Base-by-base conservation (phyloP, 1,140 invertebrate genomes). In the Zaprionus lachaisei region DNA sequence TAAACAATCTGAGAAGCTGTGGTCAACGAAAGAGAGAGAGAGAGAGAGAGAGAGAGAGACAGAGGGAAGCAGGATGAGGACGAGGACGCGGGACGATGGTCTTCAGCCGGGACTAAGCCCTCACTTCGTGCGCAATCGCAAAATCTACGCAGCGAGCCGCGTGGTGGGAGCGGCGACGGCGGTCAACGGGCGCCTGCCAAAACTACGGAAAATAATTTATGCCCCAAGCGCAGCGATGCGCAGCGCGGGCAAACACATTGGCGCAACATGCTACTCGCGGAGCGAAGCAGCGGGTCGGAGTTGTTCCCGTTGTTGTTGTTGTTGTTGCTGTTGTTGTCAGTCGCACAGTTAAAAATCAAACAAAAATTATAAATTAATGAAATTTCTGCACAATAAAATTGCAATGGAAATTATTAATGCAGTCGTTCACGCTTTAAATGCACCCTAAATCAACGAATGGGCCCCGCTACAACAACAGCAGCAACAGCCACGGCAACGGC, bases 381-480 rank as follows among this genome's bases (percentile, higher is more conserved):
- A 92, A 92, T 92, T 92, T 92, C 92, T 92, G 92, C 90, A 92
- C 86, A 91, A 92, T 92, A 89, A 92, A 92, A 92, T 92, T 92
- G 91, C 83, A 90, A 83, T 72, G 70, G 92, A 92, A 92, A 92
- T 92, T 92, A 92, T 92, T 92, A 91, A 92, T 92, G 91, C 78
- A 86, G 79, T 86, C 91, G 91, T 92, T 92, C 92, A 92, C 92
- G 92, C 92, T 92, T 92, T 92, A 91, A 92, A 92, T 91, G 81
- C 86, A 80, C 81, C 82, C 82, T 92, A 92, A 92, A 92, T 92
- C 92, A 92, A 92, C 79, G 79, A 87, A 79, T 73, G 67, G 72
- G 56, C 72, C 72, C 49, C 44, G 17, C 28, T 20, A 20, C 28
- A 51, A 69, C 66, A 44, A 51, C 26, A 22, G 58, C 58, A 56